Evolutionary conservation across 2,797 vertebrate species (phyloP), one percentile per base, ranked within the genome.

Genomic region (Microcaecilia unicolor): DNA sequence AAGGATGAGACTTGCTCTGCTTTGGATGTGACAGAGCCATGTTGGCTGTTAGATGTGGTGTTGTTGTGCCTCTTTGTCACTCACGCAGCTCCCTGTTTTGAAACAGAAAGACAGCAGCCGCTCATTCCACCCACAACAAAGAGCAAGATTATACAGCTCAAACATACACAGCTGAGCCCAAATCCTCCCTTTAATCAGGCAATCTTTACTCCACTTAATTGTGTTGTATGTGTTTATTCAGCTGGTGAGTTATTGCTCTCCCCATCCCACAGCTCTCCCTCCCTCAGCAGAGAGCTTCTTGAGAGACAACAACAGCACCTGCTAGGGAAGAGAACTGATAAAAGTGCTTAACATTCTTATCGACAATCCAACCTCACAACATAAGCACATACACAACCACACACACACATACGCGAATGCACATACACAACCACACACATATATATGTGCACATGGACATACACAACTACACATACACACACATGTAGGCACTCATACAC

Each of bases 111-210:
- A 37, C 45, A n/a, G n/a, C 45, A 48, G 45, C 41, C 45, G 33
- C 28, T 48, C 41, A 41, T 41, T 41, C 33, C 28, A 33, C 15
- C 28, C 45, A 48, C 45, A 48, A 48, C 41, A 33, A 33, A 33
- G 28, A 41, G 41, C 38, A 38, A 48, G 45, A 48, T 48, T 41
- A 48, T 38, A 33, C 45, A 41, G 45, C 34, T 41, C 38, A 48
- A 48, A 48, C 45, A 41, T 45, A 48, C 48, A 48, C 45, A 48
- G 45, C 48, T 48, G 45, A 48, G 45, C 38, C 33, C 12, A 18
- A 45, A 48, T 48, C 41, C 33, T 35, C 38, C 37, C 41, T 48
- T 48, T 48, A 48, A 48, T 48, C 37, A 48, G 48, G 41, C 38
- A 31, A 41, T 41, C 45, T 48, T 48, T 48, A 37, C 38, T 41